Conservation (phyloP, 2,888 invertebrate species). For the Achlya flavicornis region DNA sequence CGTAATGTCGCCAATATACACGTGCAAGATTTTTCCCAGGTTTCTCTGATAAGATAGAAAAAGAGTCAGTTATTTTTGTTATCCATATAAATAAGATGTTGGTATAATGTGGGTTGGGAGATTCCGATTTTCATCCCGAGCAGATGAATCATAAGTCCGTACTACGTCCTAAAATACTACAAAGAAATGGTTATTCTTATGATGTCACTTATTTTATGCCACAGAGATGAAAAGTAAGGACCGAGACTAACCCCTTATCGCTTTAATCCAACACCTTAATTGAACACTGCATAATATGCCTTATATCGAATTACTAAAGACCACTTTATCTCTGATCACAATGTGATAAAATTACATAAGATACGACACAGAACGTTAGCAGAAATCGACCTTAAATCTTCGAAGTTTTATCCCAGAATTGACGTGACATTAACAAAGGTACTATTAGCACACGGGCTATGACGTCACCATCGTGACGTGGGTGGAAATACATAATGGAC, state of each 20-base stretch:
- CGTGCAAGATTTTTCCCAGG: background rate
- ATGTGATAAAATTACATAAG: too few species aligned
- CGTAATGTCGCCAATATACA: too few species aligned
- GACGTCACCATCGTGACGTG: conserved; percentile 7
- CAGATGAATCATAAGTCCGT: background rate
- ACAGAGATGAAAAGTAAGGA: background rate
- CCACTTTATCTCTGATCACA: too few species aligned
- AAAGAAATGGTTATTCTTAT: background rate
- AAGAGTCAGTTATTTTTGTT: too few species aligned
- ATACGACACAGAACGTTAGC: too few species aligned
- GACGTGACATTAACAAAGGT: background rate
- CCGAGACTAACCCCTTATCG: background rate
- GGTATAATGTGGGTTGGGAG: background rate
- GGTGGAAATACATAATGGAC: conserved; percentile 3
- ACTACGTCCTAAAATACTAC: background rate
- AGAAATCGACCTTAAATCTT: background rate
- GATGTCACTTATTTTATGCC: background rate
- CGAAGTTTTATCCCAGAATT: background rate
- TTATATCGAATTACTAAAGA: too few species aligned
- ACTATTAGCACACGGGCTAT: background rate
- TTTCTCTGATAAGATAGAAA: background rate
- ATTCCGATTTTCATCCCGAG: background rate
- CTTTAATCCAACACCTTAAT: too few species aligned
- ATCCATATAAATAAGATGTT: too few species aligned
- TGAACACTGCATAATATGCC: too few species aligned